phyloP scores from a whole-genome alignment of 2,888 invertebrate species.

The Gymnoscelis rufifasciata region DNA sequence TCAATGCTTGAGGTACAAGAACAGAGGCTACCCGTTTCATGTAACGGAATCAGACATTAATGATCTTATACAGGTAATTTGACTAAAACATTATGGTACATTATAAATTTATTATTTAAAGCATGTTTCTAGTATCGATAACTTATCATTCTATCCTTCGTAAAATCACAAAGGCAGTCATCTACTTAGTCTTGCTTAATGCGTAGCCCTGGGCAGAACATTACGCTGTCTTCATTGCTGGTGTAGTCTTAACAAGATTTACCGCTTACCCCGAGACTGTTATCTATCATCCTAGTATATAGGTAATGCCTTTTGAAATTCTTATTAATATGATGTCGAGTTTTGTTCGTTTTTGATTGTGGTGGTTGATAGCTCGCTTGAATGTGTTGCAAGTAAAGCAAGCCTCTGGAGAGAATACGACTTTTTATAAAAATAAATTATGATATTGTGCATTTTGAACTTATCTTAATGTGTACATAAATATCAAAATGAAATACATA shows the following conservation, averaged over 20 bases:
- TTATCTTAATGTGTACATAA: too few relatives aligned
- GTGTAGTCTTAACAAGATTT: slow-evolving; percentile 21
- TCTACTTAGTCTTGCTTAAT: slow-evolving; percentile 21
- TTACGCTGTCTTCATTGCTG: slow-evolving; percentile 25
- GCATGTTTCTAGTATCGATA: slow-evolving; percentile 2
- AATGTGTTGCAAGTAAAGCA: background rate
- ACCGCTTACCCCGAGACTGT: slow-evolving; percentile 17
- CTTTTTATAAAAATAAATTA: background rate
- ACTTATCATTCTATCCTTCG: slow-evolving; percentile 8
- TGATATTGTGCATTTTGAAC: too few relatives aligned
- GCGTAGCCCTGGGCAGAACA: slow-evolving; percentile 16
- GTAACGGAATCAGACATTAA: too few relatives aligned
- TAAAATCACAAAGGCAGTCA: slow-evolving; percentile 19
- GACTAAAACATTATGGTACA: too few relatives aligned
- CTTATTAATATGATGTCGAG: slow-evolving; percentile 19
- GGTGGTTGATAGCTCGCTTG: slow-evolving; percentile 12
- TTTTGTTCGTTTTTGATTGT: slow-evolving; percentile 9
- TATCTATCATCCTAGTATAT: slow-evolving; percentile 21
- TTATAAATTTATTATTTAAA: too few relatives aligned
- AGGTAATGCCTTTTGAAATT: slow-evolving; percentile 21
- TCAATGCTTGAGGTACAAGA: too few relatives aligned
- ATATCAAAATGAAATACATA: too few relatives aligned
- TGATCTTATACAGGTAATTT: too few relatives aligned
- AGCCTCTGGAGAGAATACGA: background rate
- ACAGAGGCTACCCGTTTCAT: too few relatives aligned